Evolutionary conservation across 2,113 vertebrate genomes (phyloP), one percentile per base, ranked within the genome.

Genomic region (Poicephalus gulielmi): DNA sequence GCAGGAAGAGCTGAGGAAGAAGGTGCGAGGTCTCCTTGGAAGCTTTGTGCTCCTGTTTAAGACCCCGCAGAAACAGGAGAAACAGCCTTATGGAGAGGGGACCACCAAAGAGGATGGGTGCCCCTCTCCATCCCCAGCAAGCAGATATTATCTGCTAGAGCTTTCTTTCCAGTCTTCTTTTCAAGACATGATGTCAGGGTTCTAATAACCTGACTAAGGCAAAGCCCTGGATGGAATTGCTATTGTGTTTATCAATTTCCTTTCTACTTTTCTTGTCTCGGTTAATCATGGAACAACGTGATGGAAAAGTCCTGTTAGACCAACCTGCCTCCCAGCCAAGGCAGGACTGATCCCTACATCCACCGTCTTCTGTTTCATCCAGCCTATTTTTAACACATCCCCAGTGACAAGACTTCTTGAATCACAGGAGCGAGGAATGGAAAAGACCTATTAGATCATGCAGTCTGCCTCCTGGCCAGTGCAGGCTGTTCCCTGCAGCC

Each of bases 141-240:
- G 70, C 88, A 89, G 88, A 93, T 95, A 41, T 35, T 66, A 88
- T 82, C 94, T 79, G 19, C 19, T 33, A 1, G 55, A 78, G 80
- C 84, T 90, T 92, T 92, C 71, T 97, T 94, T 94, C 92, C 92
- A 95, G 86, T 41, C 88, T 28, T 89, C 83, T 93, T 90, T 94
- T 96, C 96, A 96, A 97, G 95, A 96, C 95, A 96, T 96, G 96
- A 96, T 96, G 96, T 97, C 96, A 96, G 96, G 88, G 57, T 73
- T 89, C 7, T 62, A 95, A 96, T 78, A 97, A 93, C 88, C 90
- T 53, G 92, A 89, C 81, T 86, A 49, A 86, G 83, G 92, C 95
- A 62, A 76, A 71, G 57, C 25, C 47, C 73, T 96, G 95, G 92
- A 76, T 81, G 92, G 55, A 81, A 60, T 78, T 94, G 11, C 88